Evolutionary conservation across 2,888 invertebrate species (phyloP), one percentile per base, ranked within the genome.

Genomic region (Epistrophe eligans): DNA sequence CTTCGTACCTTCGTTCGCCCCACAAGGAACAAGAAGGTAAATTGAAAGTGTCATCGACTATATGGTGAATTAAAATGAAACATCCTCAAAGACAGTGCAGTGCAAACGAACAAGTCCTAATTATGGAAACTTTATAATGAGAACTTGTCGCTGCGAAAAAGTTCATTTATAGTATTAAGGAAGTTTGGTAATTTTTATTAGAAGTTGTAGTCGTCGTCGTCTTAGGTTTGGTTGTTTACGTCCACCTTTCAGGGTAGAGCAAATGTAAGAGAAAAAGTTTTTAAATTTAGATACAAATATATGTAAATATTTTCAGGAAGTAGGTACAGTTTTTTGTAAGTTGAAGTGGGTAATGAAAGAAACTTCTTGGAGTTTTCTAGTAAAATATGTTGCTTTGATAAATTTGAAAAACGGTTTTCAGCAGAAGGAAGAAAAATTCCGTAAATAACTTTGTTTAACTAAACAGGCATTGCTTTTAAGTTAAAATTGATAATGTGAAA

Each of bases 41-140:
- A 71, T 43, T 64, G 45, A 66, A 58, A 58, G 55, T 73, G 79
- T 64, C 73, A 57, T 71, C 52, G 58, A 67, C 55, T 72, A 83
- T 72, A 83, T 73, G 77, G 52, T 70, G 52, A 82, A 52, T 57
- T 72, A 58, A 64, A 48, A 66, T 70, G 43, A 50, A 81, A 52
- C 66, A 70, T n/a, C 10, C 9, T 52, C 28, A 19, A 70, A 48
- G 38, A 74, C 45, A 19, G 19, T 38, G 38, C 38, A 43, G 7
- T 15, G 19, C 8, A 40, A 50, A 58, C 19, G 45, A 60, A 52
- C 62, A 72, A 48, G 58, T 67, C 60, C 66, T 67, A 77, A 83
- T 83, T 83, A 83, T 55, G 67, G 48, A 24, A 72, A 73, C 32
- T 73, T 77, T 73, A 24, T 24, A 73, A 81, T 76, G 55, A 52